phyloP scores from a whole-genome alignment of 2,888 invertebrate genomes.

The Sclerodermus sp. region DNA sequence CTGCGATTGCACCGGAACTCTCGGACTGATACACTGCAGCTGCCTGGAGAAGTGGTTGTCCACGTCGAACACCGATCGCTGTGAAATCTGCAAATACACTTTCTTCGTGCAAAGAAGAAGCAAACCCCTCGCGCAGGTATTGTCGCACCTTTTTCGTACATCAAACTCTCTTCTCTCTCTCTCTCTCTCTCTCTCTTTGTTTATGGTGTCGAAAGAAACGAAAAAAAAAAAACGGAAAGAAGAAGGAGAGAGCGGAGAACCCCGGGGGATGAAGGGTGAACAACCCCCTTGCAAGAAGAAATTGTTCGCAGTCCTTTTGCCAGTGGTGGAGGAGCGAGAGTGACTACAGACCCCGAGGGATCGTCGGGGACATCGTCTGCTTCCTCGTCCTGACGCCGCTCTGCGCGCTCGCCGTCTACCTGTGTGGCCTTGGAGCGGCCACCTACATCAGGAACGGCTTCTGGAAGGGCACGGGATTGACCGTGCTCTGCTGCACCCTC shows the following conservation, averaged over 20 bases:
- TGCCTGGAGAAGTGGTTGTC: slow-evolving; percentile 65
- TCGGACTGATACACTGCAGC: slow-evolving; percentile 60
- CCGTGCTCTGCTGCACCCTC: slow-evolving; percentile 46
- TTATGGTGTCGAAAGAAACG: too few relatives aligned
- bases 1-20: slow-evolving; percentile 62
- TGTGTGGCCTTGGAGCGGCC: slow-evolving; percentile 58
- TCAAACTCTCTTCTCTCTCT: too few relatives aligned
- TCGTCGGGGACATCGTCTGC: slow-evolving; percentile 59
- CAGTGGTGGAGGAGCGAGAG: slow-evolving; percentile 56
- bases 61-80: slow-evolving; percentile 59
- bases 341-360: slow-evolving; percentile 55
- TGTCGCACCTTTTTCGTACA: too few relatives aligned
- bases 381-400: slow-evolving; percentile 59
- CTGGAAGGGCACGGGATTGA: slow-evolving; percentile 53
- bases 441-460: slow-evolving; percentile 47
- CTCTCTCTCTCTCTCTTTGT: too few relatives aligned
- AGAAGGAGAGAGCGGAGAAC: too few relatives aligned
- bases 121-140: slow-evolving; percentile 57
- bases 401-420: slow-evolving; percentile 57
- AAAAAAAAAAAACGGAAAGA: too few relatives aligned
- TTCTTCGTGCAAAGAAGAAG: slow-evolving; percentile 56
- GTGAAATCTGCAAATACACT: slow-evolving; percentile 62
- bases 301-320: slow-evolving; percentile 31
- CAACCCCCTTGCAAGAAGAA: slow-evolving; percentile 56
- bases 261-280: too few relatives aligned